A percentile compares a stretch with the other conserved stretches of the same genome.
Evolutionary conservation across 2,797 vertebrate genomes (phyloP).

Genomic region (Aulostomus chinensis): DNA sequence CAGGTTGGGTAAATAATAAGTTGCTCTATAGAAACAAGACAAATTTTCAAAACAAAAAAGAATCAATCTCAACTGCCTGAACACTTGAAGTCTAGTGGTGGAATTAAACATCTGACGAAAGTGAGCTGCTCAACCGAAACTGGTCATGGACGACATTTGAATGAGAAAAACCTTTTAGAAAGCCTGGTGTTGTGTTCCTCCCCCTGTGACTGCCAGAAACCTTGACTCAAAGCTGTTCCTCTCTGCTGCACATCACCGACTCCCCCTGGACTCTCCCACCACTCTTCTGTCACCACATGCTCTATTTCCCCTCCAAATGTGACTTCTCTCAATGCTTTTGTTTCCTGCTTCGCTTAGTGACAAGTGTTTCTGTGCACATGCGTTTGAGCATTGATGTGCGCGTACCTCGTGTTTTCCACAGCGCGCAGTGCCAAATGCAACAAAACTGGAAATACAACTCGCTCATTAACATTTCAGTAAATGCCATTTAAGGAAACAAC

Average conservation of each 20-base stretch:
- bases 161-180: slow-evolving; percentile 22
- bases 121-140: neutral
- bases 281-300: slow-evolving; percentile 63
- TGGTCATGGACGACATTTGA: slow-evolving; percentile 8
- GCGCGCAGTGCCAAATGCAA: neutral
- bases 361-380: slow-evolving; percentile 26
- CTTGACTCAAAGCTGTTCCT: slow-evolving; percentile 61
- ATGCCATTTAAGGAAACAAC: too few relatives aligned
- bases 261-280: slow-evolving; percentile 55
- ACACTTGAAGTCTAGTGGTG: neutral
- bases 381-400: neutral
- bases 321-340: slow-evolving; percentile 51
- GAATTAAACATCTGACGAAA: neutral
- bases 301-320: slow-evolving; percentile 66
- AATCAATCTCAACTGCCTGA: slow-evolving; percentile 2
- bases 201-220: slow-evolving; percentile 38
- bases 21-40: neutral
- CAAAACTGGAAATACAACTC: too few relatives aligned
- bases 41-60: too few relatives aligned
- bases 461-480: too few relatives aligned
- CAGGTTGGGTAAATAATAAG: neutral
- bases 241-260: slow-evolving; percentile 56
- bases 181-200: slow-evolving; percentile 15
- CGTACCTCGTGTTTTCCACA: neutral
- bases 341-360: slow-evolving; percentile 36